Percentiles rank a stretch among this genome's conserved stretches.
phyloP scores from a whole-genome alignment of 2,797 vertebrate genomes.

The Lithobates pipiens region DNA sequence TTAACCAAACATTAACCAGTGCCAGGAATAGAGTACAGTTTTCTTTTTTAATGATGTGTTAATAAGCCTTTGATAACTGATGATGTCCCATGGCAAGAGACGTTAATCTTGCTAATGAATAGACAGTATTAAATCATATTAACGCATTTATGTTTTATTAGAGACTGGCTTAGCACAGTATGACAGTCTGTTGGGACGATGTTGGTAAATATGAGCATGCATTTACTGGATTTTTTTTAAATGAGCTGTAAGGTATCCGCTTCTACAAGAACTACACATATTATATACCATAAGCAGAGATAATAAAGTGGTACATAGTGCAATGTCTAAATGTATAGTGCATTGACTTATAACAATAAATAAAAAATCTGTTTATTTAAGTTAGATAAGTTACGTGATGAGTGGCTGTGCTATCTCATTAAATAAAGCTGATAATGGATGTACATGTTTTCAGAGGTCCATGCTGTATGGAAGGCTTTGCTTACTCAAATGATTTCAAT shows the following conservation, averaged over 20 bases:
- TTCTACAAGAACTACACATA: neutral
- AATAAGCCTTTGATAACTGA: neutral
- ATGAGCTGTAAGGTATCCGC: neutral
- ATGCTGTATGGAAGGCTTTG: too few species aligned
- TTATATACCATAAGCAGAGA: neutral
- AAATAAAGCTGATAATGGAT: too few species aligned
- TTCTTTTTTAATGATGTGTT: conserved; percentile 1
- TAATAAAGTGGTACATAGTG: neutral
- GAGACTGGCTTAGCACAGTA: conserved; percentile 10
- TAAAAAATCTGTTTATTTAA: too few species aligned
- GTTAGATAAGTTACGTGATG: too few species aligned
- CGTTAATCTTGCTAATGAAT: conserved; percentile 30
- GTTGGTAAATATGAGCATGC: neutral
- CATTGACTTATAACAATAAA: too few species aligned
- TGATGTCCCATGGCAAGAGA: conserved; percentile 9
- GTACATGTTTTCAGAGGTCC: too few species aligned
- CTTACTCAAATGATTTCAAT: too few species aligned
- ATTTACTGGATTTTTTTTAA: neutral
- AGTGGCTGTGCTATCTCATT: too few species aligned
- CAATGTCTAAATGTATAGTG: neutral
- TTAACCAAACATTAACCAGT: neutral
- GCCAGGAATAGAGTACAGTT: neutral
- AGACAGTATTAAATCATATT: conserved; percentile 25
- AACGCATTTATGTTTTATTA: conserved; percentile 13
- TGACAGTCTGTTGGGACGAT: neutral